phyloP scores from a whole-genome alignment of 2,113 vertebrate genomes.

The Mus musculus region DNA sequence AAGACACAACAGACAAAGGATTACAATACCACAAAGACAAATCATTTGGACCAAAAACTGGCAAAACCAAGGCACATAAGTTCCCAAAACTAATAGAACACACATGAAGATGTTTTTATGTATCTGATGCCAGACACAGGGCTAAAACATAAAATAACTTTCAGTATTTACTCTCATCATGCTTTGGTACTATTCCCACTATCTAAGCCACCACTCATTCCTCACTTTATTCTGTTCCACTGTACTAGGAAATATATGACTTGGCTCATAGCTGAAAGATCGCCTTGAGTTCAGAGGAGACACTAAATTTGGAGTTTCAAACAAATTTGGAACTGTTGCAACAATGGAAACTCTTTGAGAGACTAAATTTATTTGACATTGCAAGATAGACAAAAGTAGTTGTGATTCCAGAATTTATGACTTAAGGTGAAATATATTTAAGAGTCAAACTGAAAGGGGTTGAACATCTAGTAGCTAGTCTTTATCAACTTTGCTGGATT shows the following conservation, averaged over 20 bases:
- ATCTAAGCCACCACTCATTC: not conserved
- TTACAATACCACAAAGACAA: not conserved
- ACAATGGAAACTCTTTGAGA: not conserved
- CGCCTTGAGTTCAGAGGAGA: not conserved
- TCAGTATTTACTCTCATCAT: not conserved
- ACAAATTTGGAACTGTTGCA: not conserved
- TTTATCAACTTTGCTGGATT: not conserved
- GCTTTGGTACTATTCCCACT: too few relatives aligned
- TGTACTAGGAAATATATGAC: not conserved
- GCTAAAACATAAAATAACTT: not conserved
- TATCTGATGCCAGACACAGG: not conserved
- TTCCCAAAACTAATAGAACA: not conserved
- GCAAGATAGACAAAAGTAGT: not conserved
- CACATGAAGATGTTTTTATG: too few relatives aligned
- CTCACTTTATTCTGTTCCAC: not conserved
- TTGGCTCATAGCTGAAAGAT: not conserved
- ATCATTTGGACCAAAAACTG: not conserved
- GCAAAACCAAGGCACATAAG: not conserved
- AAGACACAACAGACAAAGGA: too few relatives aligned
- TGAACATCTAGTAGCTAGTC: not conserved
- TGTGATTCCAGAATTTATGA: not conserved
- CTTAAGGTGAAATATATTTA: not conserved
- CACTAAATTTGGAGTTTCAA: not conserved
- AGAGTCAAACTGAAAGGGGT: not conserved
- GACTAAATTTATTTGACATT: not conserved